phyloP scores from a whole-genome alignment of 2,888 invertebrate genomes.

The Colostygia pectinataria region DNA sequence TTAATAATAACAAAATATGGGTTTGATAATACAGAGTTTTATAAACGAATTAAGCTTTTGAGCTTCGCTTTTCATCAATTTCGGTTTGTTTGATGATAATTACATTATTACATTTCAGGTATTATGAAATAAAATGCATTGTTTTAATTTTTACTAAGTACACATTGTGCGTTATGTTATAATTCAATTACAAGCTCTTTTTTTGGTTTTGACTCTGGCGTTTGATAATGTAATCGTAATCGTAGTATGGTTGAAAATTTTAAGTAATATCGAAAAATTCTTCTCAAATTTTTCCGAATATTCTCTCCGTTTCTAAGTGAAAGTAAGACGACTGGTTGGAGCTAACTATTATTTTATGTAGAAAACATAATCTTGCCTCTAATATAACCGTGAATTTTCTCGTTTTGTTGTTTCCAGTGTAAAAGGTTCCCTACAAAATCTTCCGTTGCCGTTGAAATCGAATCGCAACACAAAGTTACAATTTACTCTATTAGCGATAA shows the following conservation, averaged over 20 bases:
- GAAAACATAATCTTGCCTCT: no score
- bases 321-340: no score
- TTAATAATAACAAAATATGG: constrained; percentile 16
- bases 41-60: constrained; percentile 11
- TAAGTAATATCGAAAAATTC: no score
- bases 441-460: not conserved
- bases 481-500: constrained; percentile 44
- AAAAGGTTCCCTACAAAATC: constrained; percentile 1
- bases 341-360: no score
- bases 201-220: no score
- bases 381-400: not conserved
- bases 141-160: no score
- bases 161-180: no score
- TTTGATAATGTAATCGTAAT: no score
- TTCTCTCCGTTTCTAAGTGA: no score
- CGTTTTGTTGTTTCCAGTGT: not conserved
- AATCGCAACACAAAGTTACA: constrained; percentile 29
- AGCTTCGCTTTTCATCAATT: constrained; percentile 9
- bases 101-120: constrained; percentile 1
- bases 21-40: constrained; percentile 10
- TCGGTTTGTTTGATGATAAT: constrained; percentile 3
- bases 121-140: not conserved
- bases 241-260: no score
- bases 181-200: no score
- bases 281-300: no score